Conservation (phyloP, 1,140 invertebrate species). For the Nixonia krombeini region DNA sequence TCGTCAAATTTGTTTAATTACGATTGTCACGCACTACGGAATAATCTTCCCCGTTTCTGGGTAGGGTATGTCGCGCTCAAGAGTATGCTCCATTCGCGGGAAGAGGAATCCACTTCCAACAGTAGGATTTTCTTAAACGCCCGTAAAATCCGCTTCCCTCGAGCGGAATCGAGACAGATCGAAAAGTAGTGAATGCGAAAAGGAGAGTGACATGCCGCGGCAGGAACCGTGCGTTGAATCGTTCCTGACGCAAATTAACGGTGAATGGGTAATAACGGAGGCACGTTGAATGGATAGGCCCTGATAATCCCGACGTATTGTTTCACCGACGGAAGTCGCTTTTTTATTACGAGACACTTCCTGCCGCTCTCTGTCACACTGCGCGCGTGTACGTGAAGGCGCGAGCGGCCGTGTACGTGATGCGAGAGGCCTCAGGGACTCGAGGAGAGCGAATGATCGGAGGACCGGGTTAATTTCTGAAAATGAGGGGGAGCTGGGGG, state of each 20-base stretch:
- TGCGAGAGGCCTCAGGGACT: too few relatives aligned
- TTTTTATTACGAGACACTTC: constrained; percentile 62
- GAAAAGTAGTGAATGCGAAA: too few relatives aligned
- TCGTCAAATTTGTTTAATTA: too few relatives aligned
- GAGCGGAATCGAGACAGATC: too few relatives aligned
- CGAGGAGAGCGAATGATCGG: constrained; percentile 32
- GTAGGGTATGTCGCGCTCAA: too few relatives aligned
- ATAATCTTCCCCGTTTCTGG: too few relatives aligned
- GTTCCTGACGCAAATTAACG: constrained; percentile 42
- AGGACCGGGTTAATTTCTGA: constrained; percentile 34
- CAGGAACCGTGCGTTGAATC: constrained; percentile 23
- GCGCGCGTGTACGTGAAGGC: constrained; percentile 9
- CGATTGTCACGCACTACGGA: too few relatives aligned
- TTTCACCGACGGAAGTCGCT: constrained; percentile 62
- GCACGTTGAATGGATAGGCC: constrained; percentile 17
- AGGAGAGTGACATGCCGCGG: constrained; percentile 17
- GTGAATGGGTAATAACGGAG: constrained; percentile 34
- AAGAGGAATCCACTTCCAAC: too few relatives aligned
- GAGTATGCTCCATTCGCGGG: too few relatives aligned
- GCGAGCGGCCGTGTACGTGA: constrained; percentile 29
- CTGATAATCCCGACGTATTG: constrained; percentile 52
- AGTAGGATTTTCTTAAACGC: too few relatives aligned
- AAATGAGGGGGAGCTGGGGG: constrained; percentile 21
- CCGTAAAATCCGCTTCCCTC: too few relatives aligned
- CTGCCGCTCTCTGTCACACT: constrained; percentile 44